Evolutionary conservation across 2,888 invertebrate genomes (phyloP).

Genomic region (Spialia ferax): DNA sequence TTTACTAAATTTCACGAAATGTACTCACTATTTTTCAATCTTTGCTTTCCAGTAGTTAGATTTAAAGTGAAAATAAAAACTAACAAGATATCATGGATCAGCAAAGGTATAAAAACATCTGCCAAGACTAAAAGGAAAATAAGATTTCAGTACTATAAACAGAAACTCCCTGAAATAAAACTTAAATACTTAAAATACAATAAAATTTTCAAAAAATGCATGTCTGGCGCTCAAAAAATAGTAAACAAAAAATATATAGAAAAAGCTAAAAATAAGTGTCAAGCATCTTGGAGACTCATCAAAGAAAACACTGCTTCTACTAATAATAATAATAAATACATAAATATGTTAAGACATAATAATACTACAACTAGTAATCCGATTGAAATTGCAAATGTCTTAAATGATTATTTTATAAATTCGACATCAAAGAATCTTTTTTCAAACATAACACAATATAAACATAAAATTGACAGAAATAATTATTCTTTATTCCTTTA

Average conservation of each 20-base stretch:
- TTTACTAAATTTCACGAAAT: neutral
- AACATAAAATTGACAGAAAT: neutral
- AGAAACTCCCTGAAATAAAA: neutral
- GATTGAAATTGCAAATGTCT: neutral
- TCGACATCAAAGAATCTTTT: conserved; percentile 13
- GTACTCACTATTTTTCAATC: neutral
- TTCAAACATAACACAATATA: neutral
- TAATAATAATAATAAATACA: neutral
- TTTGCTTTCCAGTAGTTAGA: neutral
- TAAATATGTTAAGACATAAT: neutral
- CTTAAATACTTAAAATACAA: neutral
- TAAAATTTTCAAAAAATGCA: neutral
- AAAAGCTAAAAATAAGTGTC: conserved; percentile 11
- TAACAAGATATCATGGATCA: neutral
- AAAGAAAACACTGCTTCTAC: neutral
- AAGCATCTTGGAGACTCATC: conserved; percentile 11
- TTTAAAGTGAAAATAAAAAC: neutral
- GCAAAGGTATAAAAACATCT: conserved; percentile 5
- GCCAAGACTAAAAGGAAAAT: conserved; percentile 11
- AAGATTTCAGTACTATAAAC: conserved; percentile 5
- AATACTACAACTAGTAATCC: neutral
- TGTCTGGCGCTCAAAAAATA: neutral
- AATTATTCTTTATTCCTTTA: too few species aligned
- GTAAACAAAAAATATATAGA: neutral
- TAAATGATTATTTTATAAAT: conserved; percentile 11